Evolutionary conservation across 2,113 vertebrate species (phyloP), one percentile per base, ranked within the genome.

Genomic region (Penelope pileata): DNA sequence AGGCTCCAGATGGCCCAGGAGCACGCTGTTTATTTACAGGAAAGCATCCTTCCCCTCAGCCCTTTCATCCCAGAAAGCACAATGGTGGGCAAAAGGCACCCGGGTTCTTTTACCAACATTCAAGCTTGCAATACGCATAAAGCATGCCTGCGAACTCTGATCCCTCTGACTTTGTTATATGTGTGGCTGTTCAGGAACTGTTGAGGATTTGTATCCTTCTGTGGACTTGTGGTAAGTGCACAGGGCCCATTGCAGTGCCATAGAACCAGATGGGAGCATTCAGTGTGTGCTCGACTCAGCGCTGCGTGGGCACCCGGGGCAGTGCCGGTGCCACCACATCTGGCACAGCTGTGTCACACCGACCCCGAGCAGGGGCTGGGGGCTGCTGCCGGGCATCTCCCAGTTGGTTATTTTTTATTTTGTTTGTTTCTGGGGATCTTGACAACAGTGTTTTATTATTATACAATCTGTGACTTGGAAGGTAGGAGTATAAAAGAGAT

Each of bases 1-100:
- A 62, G 74, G 91, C 90, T 93, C 93, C 92, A 89, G 94, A 94
- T 92, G 88, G 91, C 88, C 87, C 86, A 90, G 92, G 56, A 74
- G 81, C 81, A 73, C 54, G 40, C 76, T 78, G 83, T 86, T 92
- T 92, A 54, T 73, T 96, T 96, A 91, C 82, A 89, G 40, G 54
- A 74, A 96, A 79, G 34, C 6, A 4, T 90, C 92, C 68, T 90
- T 89, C 50, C 78, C 50, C 73, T 92, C 80, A 86, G 70, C 77
- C 75, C 90, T 96, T n/a, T 95, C 62, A 78, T 85, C 88, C 69
- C 69, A 5, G 69, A 34, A 84, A 88, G 77, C 56, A 12, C 50
- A 66, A n/a, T 45, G 0, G 16, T 60, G 24, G 51, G 38, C 6
- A 32, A 22, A 56, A 59, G 64, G 21, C 54, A 34, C 38, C 67